Base-by-base conservation (phyloP, 1,140 invertebrate genomes). In the Riptortus pedestris region DNA sequence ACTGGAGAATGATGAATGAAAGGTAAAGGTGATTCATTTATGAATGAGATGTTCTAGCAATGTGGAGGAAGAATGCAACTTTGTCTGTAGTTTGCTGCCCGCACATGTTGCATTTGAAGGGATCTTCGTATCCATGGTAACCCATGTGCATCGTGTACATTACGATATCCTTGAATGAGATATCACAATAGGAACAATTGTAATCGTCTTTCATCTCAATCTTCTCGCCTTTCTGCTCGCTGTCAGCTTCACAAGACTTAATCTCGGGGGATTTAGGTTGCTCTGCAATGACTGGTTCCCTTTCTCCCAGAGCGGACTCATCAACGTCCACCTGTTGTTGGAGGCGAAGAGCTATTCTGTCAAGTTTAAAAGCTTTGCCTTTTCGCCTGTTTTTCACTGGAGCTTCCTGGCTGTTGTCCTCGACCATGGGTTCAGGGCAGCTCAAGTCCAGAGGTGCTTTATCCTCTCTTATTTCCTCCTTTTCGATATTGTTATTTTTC, bases 91-190 rank as follows among this genome's bases (percentile, higher is more conserved):
- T 88, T 64, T 84, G 75, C 63, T 90, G 81, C 1, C 94, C 94
- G 73, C 95, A 98, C 78, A 91, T 89, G 77, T 95, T 95, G 75
- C 96, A 98, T 66, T 87, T 89, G 74, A 91, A 96, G 0, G 95
- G 94, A 74, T 96, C 83, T 62, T 86, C 79, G 76, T 83, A 89
- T 2, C 87, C 88, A 74, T 99, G 96, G 75, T 92, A 97, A 62
- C 91, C 90, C 90, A 96, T 96, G 76, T 99, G 96, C 71, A 96
- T 89, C 0, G 86, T 87, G 76, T 93, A 94, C 83, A 98, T 89
- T 9, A 92, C 83, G 28, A 85, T 81, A 72, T 97, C 90, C n/a
- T 83, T 83, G 74, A 97, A 98, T 2, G 83, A 79, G 27, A 97
- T 93, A 69, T 90, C 86, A 74, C 96, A 98, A 72, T 87, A 88